A percentile compares a stretch with the other conserved stretches of the same genome.
Evolutionary conservation across 2,113 vertebrate genomes (phyloP).

Genomic region (Calidris pygmaea): DNA sequence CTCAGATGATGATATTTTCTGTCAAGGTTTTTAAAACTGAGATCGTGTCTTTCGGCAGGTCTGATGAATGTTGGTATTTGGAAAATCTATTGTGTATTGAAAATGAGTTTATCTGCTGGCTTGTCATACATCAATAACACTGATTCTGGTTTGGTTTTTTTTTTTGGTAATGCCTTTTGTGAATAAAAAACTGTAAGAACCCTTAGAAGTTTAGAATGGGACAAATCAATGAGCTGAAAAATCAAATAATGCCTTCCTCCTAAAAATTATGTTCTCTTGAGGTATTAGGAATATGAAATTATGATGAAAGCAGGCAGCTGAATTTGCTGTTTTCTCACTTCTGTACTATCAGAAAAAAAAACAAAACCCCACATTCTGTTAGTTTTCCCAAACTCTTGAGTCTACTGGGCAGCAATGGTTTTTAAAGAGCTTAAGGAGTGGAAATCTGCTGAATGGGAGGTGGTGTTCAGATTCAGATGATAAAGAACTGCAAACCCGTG

Average conservation of each 20-base stretch:
- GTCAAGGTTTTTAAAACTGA: not conserved
- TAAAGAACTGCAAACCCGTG: not conserved
- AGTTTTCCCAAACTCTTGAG: not conserved
- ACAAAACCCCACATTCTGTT: not conserved
- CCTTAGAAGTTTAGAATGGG: not conserved
- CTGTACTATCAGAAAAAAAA: not conserved
- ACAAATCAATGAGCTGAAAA: not conserved
- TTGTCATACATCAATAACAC: not conserved
- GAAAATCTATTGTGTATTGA: not conserved
- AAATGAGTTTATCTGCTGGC: not conserved
- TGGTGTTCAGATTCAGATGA: too few relatives aligned
- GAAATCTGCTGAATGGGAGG: not conserved
- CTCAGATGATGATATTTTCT: not conserved
- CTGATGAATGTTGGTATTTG: not conserved
- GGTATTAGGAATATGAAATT: not conserved
- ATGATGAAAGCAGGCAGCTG: not conserved
- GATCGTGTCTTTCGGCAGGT: not conserved
- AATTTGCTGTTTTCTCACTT: not conserved
- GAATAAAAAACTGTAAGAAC: not conserved
- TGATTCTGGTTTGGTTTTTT: not conserved
- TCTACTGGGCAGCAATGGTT: not conserved
- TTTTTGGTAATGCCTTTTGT: not conserved
- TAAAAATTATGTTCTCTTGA: not conserved
- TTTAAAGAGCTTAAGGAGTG: not conserved
- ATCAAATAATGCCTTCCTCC: not conserved